These are phyloP conservation scores for Delphinapterus leucas DNA, from an alignment of 2,113 vertebrate species.

Conservation along the genomic window DNA sequence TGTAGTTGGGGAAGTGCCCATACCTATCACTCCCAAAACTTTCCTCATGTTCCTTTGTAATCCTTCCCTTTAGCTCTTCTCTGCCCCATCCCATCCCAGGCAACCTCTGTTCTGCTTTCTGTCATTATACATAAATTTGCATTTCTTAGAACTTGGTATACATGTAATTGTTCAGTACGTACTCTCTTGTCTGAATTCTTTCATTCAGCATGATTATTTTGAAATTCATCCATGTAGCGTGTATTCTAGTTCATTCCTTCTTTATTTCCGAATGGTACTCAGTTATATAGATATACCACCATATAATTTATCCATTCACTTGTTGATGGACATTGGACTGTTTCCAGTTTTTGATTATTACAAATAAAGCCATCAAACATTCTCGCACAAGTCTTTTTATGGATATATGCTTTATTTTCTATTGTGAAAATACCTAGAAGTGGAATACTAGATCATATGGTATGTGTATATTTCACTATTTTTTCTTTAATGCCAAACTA, in stretches of 20 bases:
- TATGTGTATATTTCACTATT: background rate
- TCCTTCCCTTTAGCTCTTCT: background rate
- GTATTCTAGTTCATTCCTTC: background rate
- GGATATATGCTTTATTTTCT: background rate
- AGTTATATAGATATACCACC: background rate
- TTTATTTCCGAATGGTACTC: background rate
- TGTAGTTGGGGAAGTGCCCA: background rate
- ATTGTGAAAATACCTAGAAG: background rate
- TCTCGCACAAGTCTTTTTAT: background rate
- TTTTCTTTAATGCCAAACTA: background rate
- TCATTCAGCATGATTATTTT: background rate
- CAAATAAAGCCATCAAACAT: background rate
- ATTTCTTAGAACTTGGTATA: background rate
- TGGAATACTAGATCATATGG: background rate
- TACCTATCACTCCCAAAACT: background rate
- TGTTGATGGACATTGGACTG: background rate
- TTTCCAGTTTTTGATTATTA: background rate
- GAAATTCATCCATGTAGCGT: background rate
- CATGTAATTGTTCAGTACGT: background rate
- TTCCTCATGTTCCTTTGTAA: background rate
- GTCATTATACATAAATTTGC: background rate
- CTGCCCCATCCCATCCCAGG: background rate
- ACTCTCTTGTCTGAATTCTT: background rate
- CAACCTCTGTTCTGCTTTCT: background rate
- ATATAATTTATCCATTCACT: background rate